These are phyloP conservation scores for Tamias sibiricus DNA, from an alignment of 2,113 vertebrate species.

Conservation along the genomic window DNA sequence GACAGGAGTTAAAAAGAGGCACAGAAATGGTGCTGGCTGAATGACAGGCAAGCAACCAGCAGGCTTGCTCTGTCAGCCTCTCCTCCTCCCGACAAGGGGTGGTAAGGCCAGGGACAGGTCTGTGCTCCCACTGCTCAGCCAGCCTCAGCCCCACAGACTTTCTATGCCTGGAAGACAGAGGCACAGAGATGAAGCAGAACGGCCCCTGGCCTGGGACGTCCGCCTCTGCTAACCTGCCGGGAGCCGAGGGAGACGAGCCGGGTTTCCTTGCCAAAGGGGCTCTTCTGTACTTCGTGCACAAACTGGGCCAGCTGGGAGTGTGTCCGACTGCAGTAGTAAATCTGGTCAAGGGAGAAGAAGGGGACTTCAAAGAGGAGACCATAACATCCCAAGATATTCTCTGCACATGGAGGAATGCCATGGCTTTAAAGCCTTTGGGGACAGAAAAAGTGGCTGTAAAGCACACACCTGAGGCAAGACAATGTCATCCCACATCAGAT, in stretches of 20 bases:
- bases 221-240: conserved; percentile 89
- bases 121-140: fast-evolving
- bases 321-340: conserved; percentile 98
- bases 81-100: not conserved
- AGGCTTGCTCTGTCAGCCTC: not conserved
- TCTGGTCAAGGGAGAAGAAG: conserved; percentile 83
- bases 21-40: not conserved
- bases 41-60: fast-evolving
- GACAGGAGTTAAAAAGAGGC: not conserved
- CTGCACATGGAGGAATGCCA: no score
- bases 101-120: not conserved
- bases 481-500: not conserved
- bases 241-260: conserved; percentile 94
- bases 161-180: not conserved
- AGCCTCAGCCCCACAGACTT: not conserved
- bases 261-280: conserved; percentile 92
- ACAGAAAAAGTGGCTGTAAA: fast-evolving
- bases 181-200: no score
- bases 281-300: conserved; percentile 96
- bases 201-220: not conserved
- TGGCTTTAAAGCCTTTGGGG: not conserved
- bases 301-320: conserved; percentile 98
- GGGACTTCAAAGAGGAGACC: not conserved
- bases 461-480: not conserved
- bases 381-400: fast-evolving